These are phyloP conservation scores for Ciconia boyciana DNA, from an alignment of 2,113 vertebrate genomes.

Conservation along the genomic window DNA sequence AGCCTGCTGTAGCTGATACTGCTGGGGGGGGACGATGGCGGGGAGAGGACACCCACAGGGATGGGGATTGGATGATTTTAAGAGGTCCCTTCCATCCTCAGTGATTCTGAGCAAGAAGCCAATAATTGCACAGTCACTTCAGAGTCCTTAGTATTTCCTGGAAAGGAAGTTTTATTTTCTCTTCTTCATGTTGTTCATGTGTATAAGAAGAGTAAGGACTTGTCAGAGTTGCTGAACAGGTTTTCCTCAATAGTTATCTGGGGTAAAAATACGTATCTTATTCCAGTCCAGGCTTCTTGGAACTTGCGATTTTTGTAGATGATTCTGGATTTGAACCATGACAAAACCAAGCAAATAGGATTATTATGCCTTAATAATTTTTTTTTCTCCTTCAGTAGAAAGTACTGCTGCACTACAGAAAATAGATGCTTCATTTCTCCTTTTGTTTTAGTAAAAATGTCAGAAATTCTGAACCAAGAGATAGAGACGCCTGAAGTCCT, in stretches of 20 bases:
- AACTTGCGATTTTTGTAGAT: not conserved
- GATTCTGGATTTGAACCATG: not conserved
- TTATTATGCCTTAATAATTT: not conserved
- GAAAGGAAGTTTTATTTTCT: not conserved
- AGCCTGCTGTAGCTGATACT: not conserved
- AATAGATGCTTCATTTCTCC: not conserved
- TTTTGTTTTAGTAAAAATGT: not conserved
- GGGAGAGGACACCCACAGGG: not conserved
- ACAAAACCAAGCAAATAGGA: not conserved
- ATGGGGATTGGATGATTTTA: not conserved
- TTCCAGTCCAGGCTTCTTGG: not conserved
- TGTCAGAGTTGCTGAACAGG: not conserved
- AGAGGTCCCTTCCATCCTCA: not conserved
- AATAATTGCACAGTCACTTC: not conserved
- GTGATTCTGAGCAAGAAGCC: not conserved
- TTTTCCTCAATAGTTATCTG: not conserved
- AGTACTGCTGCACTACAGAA: not conserved
- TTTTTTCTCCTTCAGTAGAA: not conserved
- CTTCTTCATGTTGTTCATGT: not conserved
- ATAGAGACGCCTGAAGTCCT: not conserved
- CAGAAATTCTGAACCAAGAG: not conserved
- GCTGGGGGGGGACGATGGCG: accelerated
- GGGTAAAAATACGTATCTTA: not conserved
- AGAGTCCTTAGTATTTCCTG: not conserved
- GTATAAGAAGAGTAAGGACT: not conserved